These are phyloP conservation scores for Tetraneura akinire DNA, from an alignment of 1,140 invertebrate species.

Conservation along the genomic window DNA sequence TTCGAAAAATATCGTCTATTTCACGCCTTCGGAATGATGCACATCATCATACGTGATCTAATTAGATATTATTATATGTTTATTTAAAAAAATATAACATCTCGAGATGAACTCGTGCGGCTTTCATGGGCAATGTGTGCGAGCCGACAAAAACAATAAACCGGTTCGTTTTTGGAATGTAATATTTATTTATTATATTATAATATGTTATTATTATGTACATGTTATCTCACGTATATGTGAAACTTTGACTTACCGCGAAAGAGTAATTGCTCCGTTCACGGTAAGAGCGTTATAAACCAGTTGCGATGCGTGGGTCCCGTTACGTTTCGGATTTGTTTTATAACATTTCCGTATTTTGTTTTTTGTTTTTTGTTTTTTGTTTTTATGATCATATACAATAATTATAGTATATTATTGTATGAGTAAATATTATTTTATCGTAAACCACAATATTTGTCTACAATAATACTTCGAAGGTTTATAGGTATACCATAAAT, in stretches of 20 bases:
- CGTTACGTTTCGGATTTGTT: slow-evolving; percentile 10
- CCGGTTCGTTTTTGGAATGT: slow-evolving; percentile 23
- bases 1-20: too few relatives aligned
- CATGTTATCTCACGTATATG: background rate
- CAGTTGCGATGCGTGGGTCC: slow-evolving; percentile 4
- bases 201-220: too few relatives aligned
- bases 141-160: slow-evolving; percentile 27
- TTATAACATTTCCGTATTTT: background rate
- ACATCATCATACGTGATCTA: background rate
- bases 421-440: too few relatives aligned
- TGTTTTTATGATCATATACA: too few relatives aligned
- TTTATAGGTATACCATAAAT: too few relatives aligned
- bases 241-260: slow-evolving; percentile 18
- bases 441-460: too few relatives aligned
- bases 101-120: background rate
- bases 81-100: slow-evolving; percentile 17
- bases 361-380: background rate
- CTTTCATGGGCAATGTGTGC: background rate
- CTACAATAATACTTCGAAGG: too few relatives aligned
- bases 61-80: background rate
- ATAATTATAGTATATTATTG: too few relatives aligned
- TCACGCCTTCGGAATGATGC: too few relatives aligned
- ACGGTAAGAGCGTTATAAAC: slow-evolving; percentile 25
- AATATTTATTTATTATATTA: too few relatives aligned
- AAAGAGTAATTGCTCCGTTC: slow-evolving; percentile 30